Percentiles rank a stretch among this genome's conserved stretches.
These are phyloP conservation scores for Aurelia aurita complex sp. Pacific DNA, from an alignment of 30 jellyfish, hydroid and myxozoan species.

Conservation along the genomic window DNA sequence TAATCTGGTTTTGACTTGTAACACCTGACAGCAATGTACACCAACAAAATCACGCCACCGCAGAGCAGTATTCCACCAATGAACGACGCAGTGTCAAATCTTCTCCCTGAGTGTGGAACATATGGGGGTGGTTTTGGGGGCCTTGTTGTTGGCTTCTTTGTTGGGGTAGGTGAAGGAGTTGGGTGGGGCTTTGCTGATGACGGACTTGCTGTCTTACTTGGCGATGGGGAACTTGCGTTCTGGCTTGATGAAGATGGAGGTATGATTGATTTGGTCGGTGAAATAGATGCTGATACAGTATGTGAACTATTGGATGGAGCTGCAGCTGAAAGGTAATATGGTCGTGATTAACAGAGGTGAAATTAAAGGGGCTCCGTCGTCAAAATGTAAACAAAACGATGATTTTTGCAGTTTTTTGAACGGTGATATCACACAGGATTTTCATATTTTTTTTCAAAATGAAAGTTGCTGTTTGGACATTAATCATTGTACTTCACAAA, in stretches of 20 bases:
- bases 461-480: too few species aligned
- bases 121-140: conserved; percentile 43
- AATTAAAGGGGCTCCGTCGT: too few species aligned
- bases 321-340: too few species aligned
- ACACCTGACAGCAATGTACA: conserved; percentile 68
- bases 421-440: too few species aligned
- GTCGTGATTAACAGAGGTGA: too few species aligned
- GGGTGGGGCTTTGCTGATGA: conserved; percentile 29
- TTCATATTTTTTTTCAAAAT: too few species aligned
- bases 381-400: too few species aligned
- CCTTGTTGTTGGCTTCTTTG: conserved; percentile 9
- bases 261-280: conserved; percentile 9
- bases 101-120: conserved; percentile 33
- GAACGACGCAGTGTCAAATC: conserved; percentile 86
- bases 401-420: too few species aligned
- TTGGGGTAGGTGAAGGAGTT: conserved; percentile 40
- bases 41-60: conserved; percentile 68
- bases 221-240: background rate
- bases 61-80: conserved; percentile 88
- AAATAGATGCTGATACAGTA: background rate
- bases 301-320: background rate
- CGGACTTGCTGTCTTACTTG: conserved; percentile 8
- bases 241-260: conserved; percentile 7
- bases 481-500: too few species aligned
- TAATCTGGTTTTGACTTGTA: conserved; percentile 72